Evolutionary conservation across 1,140 invertebrate genomes (phyloP).

Genomic region (Brachionus calyciflorus): DNA sequence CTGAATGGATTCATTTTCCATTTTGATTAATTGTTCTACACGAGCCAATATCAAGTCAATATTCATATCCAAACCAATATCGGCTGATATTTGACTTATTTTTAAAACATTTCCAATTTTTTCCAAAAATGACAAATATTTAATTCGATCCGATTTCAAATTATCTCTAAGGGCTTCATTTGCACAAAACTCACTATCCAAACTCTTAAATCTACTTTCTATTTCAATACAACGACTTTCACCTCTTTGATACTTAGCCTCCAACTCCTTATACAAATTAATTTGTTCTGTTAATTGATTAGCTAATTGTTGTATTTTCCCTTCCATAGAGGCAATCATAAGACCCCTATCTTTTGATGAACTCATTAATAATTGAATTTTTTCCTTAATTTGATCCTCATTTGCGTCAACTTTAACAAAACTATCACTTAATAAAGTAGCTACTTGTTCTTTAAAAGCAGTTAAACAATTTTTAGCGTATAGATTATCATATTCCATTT

Average conservation of each 20-base stretch:
- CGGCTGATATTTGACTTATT: slow-evolving; percentile 58
- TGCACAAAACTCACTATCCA: slow-evolving; percentile 56
- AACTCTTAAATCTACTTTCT: slow-evolving; percentile 51
- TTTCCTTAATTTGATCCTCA: slow-evolving; percentile 56
- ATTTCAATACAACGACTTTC: slow-evolving; percentile 54
- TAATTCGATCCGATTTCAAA: slow-evolving; percentile 57
- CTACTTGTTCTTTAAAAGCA: slow-evolving; percentile 55
- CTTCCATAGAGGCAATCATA: slow-evolving; percentile 50
- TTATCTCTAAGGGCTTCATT: slow-evolving; percentile 57
- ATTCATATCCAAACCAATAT: slow-evolving; percentile 58
- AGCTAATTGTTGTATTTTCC: slow-evolving; percentile 53
- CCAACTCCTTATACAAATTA: slow-evolving; percentile 52
- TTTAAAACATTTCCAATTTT: slow-evolving; percentile 56
- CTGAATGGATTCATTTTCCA: slow-evolving; percentile 55
- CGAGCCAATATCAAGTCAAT: slow-evolving; percentile 56
- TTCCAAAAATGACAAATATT: slow-evolving; percentile 58
- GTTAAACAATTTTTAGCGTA: slow-evolving; percentile 50
- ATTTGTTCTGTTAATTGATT: slow-evolving; percentile 56
- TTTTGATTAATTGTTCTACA: slow-evolving; percentile 57
- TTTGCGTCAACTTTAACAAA: slow-evolving; percentile 50
- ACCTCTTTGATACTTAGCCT: slow-evolving; percentile 51
- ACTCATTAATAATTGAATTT: slow-evolving; percentile 48
- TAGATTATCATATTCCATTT: slow-evolving; percentile 50
- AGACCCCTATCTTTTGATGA: slow-evolving; percentile 45
- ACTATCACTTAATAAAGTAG: slow-evolving; percentile 52